Conservation (phyloP, 1,140 invertebrate species). For the Eubasilissa regina region DNA sequence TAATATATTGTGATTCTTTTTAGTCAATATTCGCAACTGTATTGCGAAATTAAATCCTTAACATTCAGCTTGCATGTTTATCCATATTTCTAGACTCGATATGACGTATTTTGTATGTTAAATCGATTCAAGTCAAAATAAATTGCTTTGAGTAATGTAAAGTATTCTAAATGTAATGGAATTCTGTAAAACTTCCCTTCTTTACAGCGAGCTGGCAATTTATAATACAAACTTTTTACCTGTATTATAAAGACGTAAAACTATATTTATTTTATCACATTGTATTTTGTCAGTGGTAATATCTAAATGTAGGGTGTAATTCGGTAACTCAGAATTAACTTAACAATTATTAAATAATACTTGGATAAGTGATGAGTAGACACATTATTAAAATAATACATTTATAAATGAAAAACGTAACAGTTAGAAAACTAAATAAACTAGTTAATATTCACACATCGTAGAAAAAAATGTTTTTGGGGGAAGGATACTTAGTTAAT, state of each 20-base stretch:
- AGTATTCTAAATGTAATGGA: slow-evolving; percentile 25
- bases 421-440: too few species aligned
- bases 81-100: slow-evolving; percentile 15
- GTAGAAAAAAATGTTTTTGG: too few species aligned
- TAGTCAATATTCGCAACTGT: background rate
- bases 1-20: too few species aligned
- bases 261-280: background rate
- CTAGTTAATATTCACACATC: too few species aligned
- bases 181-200: background rate
- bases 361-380: too few species aligned
- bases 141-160: slow-evolving; percentile 24
- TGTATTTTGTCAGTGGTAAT: too few species aligned
- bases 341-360: too few species aligned
- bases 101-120: slow-evolving; percentile 27
- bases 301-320: too few species aligned
- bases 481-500: too few species aligned
- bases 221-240: slow-evolving; percentile 26
- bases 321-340: too few species aligned
- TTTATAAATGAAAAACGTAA: too few species aligned
- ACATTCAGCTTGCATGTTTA: background rate
- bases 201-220: background rate
- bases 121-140: slow-evolving; percentile 31
- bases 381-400: too few species aligned
- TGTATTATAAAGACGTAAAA: slow-evolving; percentile 16
- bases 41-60: background rate